These are phyloP conservation scores for Rhombomys opimus DNA, from an alignment of 2,113 vertebrate species.

Conservation along the genomic window DNA sequence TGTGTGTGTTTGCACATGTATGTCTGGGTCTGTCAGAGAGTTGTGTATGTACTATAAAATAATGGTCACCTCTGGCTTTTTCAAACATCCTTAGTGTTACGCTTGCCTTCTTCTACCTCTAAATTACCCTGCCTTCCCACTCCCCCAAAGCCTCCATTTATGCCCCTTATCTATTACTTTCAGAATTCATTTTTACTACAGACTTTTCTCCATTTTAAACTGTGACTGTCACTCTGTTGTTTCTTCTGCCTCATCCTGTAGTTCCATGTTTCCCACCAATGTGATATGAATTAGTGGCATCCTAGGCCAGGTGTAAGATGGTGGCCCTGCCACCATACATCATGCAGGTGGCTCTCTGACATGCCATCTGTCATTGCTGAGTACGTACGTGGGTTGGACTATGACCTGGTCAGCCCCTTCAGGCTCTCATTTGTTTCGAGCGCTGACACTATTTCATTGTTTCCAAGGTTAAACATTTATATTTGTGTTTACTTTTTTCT, in stretches of 20 bases:
- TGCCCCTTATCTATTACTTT: neutral
- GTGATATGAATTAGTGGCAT: neutral
- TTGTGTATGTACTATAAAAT: neutral
- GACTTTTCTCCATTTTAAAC: constrained; percentile 23
- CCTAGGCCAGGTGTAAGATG: neutral
- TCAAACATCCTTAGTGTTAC: neutral
- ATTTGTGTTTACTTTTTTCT: constrained; percentile 26
- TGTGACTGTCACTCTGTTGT: neutral
- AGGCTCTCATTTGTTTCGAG: neutral
- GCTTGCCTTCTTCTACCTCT: too few relatives aligned
- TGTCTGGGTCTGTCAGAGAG: too few relatives aligned
- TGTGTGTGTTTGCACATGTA: neutral
- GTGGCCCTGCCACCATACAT: neutral
- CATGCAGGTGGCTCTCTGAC: neutral
- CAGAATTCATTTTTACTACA: neutral
- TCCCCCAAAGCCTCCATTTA: neutral
- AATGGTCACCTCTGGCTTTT: neutral
- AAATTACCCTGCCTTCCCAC: neutral
- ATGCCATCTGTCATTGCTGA: neutral
- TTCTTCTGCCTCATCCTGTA: neutral
- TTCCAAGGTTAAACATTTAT: neutral
- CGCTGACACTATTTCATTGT: neutral
- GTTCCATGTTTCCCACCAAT: neutral
- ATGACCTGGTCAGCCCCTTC: neutral
- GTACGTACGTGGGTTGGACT: neutral